Base-by-base conservation (phyloP, 2,797 vertebrate species). In the Orientallactaga sibirica region DNA sequence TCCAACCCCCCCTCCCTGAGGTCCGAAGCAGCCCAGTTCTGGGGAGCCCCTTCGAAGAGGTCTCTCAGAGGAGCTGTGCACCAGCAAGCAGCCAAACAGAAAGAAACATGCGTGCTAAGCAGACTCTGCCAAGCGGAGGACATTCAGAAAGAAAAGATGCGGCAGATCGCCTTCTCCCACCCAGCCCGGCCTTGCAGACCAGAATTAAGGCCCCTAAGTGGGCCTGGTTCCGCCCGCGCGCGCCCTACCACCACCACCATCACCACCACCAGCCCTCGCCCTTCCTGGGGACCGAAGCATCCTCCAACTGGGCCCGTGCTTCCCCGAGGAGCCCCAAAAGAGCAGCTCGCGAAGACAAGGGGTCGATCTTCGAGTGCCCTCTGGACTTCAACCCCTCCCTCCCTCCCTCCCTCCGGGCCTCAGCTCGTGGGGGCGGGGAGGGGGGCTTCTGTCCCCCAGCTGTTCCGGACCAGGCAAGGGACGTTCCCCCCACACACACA, bases 21-120 rank as follows among this genome's bases (percentile, higher is more conserved):
- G 89, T 73, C 84, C 80, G 93, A 93, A 96, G 94, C 95, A 93
- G 92, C 96, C 94, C 96, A 93, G 96, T 91, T 94, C 83, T 92
- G 37, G 96, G 89, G 95, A 97, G 77, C 91, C 96, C 96, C 48
- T 48, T 92, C 20, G 3, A 94, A 94, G 86, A 94, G 96, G 90
- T 75, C 96, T 94, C 86, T 94, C 86, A 2, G 88, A 29, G 92
- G 96, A 96, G 95, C 96, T 95, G 96, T 81, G 90, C 93, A 86
- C 94, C 91, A 92, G 94, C 97, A 94, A 92, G 94, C 97, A 94
- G 97, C 92, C 96, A 94, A 85, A 95, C 96, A 92, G 96, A 96
- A 95, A 96, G 96, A 90, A 96, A 74, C 74, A 27, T 67, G 84
- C 80, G 70, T 55, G 79, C 88, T 78, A 77, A 92, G 62, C 29